Percentiles rank a stretch among this genome's conserved stretches.
Evolutionary conservation across 2,113 vertebrate genomes (phyloP).

Genomic region (Ancistrus triradiatus): DNA sequence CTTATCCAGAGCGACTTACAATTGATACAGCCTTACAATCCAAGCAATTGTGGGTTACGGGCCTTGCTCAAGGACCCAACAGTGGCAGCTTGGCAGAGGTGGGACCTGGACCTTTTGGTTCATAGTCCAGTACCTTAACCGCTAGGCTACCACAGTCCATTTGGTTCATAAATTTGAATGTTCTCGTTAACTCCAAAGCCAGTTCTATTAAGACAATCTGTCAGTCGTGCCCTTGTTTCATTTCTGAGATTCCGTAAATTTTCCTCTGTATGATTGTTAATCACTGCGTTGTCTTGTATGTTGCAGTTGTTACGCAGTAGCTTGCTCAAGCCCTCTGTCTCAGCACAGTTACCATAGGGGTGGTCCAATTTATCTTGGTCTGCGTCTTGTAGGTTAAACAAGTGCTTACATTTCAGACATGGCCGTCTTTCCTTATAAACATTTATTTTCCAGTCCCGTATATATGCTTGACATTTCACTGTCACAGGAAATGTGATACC

Average conservation of each 20-base stretch:
- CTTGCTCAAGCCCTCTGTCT: constrained; percentile 38
- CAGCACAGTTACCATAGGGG: constrained; percentile 40
- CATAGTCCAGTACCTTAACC: too few relatives aligned
- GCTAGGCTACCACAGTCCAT: too few relatives aligned
- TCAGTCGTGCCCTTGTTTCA: background rate
- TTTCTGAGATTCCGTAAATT: background rate
- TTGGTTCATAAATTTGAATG: too few relatives aligned
- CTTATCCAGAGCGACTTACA: too few relatives aligned
- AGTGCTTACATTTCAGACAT: constrained; percentile 15
- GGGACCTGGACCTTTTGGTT: too few relatives aligned
- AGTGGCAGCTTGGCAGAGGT: too few relatives aligned
- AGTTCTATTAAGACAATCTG: background rate
- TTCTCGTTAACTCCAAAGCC: background rate
- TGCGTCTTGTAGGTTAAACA: constrained; percentile 21
- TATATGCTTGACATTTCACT: constrained; percentile 28
- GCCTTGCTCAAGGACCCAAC: too few relatives aligned
- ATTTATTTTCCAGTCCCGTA: constrained; percentile 1
- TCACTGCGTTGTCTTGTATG: background rate
- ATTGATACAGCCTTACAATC: too few relatives aligned
- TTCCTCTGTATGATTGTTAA: constrained; percentile 5
- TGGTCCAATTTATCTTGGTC: background rate
- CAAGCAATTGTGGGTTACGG: too few relatives aligned
- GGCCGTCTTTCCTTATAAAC: constrained; percentile 10
- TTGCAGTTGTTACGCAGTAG: background rate
- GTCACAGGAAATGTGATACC: constrained; percentile 21